phyloP scores from a whole-genome alignment of 2,113 vertebrate species.

The Apeltes quadracus region DNA sequence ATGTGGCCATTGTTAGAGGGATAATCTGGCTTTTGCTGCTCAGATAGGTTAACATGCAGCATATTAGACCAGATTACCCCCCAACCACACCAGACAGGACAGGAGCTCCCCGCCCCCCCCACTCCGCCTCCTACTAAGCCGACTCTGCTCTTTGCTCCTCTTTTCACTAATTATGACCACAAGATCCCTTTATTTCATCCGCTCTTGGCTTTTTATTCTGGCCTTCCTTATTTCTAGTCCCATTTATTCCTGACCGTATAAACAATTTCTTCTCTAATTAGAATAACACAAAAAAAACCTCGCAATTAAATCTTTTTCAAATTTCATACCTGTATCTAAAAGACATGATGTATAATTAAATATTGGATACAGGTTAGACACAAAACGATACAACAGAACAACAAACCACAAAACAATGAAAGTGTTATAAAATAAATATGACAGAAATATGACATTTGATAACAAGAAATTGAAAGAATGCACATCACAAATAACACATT shows the following conservation, averaged over 20 bases:
- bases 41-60: conserved; percentile 79
- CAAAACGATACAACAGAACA: background rate
- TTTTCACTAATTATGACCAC: conserved; percentile 30
- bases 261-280: background rate
- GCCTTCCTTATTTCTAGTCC: background rate
- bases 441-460: background rate
- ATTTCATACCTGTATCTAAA: background rate
- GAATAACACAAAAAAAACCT: background rate
- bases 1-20: conserved; percentile 79
- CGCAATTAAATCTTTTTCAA: background rate
- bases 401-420: background rate
- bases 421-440: background rate
- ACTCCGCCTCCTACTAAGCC: background rate
- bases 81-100: conserved; percentile 73
- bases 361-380: background rate
- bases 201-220: conserved; percentile 8
- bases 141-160: conserved; percentile 11
- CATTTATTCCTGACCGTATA: background rate
- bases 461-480: background rate
- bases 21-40: conserved; percentile 79
- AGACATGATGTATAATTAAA: background rate
- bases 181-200: conserved; percentile 41
- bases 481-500: background rate
- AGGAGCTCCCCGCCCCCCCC: background rate
- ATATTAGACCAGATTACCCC: conserved; percentile 78